Conservation (phyloP, 2,113 vertebrate species). For the Tragulus kanchil region DNA sequence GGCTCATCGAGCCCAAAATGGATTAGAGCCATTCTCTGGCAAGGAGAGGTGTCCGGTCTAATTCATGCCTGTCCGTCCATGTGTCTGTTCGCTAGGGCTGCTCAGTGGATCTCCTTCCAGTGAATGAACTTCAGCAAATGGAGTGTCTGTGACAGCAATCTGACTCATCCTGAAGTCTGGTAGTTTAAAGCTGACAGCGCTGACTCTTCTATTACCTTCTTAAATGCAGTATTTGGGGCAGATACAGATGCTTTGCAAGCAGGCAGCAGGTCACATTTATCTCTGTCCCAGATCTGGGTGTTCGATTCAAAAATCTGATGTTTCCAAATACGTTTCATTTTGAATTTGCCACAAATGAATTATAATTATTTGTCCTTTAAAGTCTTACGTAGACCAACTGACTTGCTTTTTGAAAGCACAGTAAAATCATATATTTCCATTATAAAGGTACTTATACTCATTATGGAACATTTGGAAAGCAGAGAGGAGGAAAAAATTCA, state of each 20-base stretch:
- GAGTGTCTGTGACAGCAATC: conserved; percentile 5
- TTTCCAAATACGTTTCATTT: conserved; percentile 37
- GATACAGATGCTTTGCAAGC: not conserved
- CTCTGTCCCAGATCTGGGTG: not conserved
- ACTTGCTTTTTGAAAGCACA: conserved; percentile 37
- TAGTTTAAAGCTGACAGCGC: not conserved
- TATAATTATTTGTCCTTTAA: conserved; percentile 48
- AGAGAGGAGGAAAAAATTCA: not conserved
- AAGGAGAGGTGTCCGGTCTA: not conserved
- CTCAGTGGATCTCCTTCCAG: not conserved
- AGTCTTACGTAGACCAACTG: not conserved
- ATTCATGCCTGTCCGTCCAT: not conserved
- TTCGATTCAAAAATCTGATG: not conserved
- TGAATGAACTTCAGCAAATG: not conserved
- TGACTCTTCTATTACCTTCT: not conserved
- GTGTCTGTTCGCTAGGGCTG: not conserved
- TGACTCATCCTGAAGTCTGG: not conserved
- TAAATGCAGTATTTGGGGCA: not conserved
- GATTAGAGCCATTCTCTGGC: not conserved
- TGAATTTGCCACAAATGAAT: conserved; percentile 3
- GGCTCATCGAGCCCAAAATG: too few species aligned
- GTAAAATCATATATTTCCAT: not conserved
- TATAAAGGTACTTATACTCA: not conserved
- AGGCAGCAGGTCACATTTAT: not conserved
- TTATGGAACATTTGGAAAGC: not conserved